Base-by-base conservation (phyloP, 2,113 vertebrate species). In the Eira barbara region DNA sequence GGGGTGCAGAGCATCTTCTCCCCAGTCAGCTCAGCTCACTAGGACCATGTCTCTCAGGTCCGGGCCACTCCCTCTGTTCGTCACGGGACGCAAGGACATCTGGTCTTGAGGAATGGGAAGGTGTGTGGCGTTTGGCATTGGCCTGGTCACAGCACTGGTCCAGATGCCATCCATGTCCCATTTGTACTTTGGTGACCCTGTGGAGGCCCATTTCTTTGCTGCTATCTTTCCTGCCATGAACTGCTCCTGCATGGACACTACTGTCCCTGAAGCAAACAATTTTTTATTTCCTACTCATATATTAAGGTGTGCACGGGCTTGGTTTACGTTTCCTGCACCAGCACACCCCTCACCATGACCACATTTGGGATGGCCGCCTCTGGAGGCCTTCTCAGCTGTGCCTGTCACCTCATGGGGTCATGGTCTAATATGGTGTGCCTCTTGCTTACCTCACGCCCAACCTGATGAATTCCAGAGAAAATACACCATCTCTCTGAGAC, bases 311-410 rank as follows among this genome's bases (percentile, higher is more conserved):
- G 15, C 21, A 7, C 10, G n/a, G 73, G 6, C 27, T 94, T 76
- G 2, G 36, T 61, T 80, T 85, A 15, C 20, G 25, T 57, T 67
- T 91, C 3, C 4, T 80, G 3, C 15, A 85, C 47, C 6, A 49
- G 47, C 0, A 0, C 18, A 7, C 3, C 29, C 25, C 39, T 47
- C 6, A 4, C 5, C 14, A 34, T 23, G n/a, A 18, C 52, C 20
- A 9, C 47, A 20, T 42, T 80, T 18, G 59, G 20, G 12, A 47
- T 59, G 39, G 3, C 47, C 7, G 39, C 52, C 27, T 31, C 14
- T 91, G 12, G 6, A 7, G 39, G 34, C n/a, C 57, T 85, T 92
- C 27, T 20, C 59, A 42, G 49, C 17, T 76, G 47, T 63, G 20
- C 13, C 1, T 29, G 45, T 2, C 8, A 45, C 31, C 15, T 80